Evolutionary conservation across 2,888 invertebrate genomes (phyloP), one percentile per base, ranked within the genome.

Genomic region (Melitaea athalia): DNA sequence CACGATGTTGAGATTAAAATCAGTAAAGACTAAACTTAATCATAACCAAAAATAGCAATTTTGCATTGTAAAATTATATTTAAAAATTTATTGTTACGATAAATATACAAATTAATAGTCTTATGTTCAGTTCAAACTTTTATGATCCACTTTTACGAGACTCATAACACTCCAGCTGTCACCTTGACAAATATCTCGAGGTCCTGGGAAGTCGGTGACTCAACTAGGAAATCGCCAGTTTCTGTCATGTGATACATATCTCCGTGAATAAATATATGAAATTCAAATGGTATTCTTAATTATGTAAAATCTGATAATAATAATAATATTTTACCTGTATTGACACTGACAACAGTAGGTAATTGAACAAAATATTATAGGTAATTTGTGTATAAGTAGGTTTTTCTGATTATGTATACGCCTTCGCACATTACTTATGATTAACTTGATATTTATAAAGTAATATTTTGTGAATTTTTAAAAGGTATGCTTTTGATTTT

Each of bases 161-260:
- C 43, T 47, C 53, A 47, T 57, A 60, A 60, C 11, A 63, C 42
- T 43, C 49, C 43, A 52, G 52, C 66, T 63, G 61, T 71, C 59
- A 72, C 70, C 69, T 72, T 70, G 68, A 52, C 52, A 45, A 62
- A 49, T 31, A 17, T 62, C 49, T 73, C 73, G 69, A 73, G 73
- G 73, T 73, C 65, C 69, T 64, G 63, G 47, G 66, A 68, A 52
- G 52, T 38, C 6, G 52, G 49, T 74, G 72, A 72, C 61, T 74
- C 74, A 74, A 62, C 59, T 63, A 74, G 74, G 74, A 74, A 74
- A 64, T 66, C 62, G 55, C 45, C 64, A 59, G 45, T 64, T 68
- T 64, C 45, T 50, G 47, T 66, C 38, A 63, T n/a, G 31, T 17
- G 33, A 55, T 55, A 38, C 52, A 12, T 52, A n/a, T 55, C n/a